phyloP scores from a whole-genome alignment of 1,140 invertebrate species.

The Lethocerus indicus region DNA sequence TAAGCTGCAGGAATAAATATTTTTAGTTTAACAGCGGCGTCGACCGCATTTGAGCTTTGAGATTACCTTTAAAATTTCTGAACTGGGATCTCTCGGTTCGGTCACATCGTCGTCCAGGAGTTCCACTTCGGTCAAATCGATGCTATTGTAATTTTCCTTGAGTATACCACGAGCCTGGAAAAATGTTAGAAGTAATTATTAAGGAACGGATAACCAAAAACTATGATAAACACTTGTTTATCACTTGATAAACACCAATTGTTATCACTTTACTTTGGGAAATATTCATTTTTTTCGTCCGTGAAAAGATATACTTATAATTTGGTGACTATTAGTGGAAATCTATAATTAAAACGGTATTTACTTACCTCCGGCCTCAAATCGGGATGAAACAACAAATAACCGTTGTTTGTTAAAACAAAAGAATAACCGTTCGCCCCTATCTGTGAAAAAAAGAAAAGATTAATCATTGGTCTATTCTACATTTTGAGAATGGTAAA shows the following conservation, averaged over 20 bases:
- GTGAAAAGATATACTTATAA: too few species aligned
- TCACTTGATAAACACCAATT: too few species aligned
- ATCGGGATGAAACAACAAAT: conserved; percentile 66
- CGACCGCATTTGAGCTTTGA: too few species aligned
- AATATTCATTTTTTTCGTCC: neutral
- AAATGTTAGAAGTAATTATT: neutral
- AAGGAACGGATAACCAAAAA: neutral
- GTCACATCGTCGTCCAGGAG: conserved; percentile 47
- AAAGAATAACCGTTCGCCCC: conserved; percentile 93
- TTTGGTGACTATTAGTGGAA: too few species aligned
- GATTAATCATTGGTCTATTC: too few species aligned
- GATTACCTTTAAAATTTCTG: conserved; percentile 20
- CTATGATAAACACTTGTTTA: neutral
- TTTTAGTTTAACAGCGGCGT: too few species aligned
- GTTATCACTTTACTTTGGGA: neutral
- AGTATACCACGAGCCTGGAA: conserved; percentile 22
- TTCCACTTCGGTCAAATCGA: conserved; percentile 91
- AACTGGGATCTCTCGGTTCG: conserved; percentile 18
- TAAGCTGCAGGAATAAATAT: too few species aligned
- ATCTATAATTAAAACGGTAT: neutral
- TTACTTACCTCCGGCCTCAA: conserved; percentile 49
- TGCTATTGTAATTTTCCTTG: conserved; percentile 89
- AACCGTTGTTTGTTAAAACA: conserved; percentile 92
- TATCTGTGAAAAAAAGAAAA: conserved; percentile 35
- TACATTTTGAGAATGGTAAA: too few species aligned